Conservation (phyloP, 2,113 vertebrate species). For the Bettongia penicillata region DNA sequence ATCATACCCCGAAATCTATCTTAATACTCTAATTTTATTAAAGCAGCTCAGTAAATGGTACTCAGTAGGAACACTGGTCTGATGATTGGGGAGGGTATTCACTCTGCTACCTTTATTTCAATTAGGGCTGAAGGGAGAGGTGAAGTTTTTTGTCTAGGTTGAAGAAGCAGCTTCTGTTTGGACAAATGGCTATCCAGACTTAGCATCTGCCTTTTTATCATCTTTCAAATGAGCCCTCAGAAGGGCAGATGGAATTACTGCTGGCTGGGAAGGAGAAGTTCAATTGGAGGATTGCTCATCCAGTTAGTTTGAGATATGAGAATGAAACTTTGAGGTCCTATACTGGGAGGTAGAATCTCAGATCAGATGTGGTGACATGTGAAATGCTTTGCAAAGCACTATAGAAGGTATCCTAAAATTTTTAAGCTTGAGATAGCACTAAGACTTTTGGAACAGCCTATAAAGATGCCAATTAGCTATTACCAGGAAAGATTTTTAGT, state of each 20-base stretch:
- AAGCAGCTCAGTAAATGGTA: no score
- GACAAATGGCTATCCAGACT: neutral
- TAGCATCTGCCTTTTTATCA: neutral
- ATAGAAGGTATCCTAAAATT: neutral
- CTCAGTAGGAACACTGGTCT: neutral
- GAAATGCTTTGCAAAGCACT: neutral
- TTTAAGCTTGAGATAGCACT: neutral
- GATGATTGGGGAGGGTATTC: neutral
- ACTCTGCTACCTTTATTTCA: neutral
- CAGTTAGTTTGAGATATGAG: neutral
- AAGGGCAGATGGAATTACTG: neutral
- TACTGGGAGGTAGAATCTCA: neutral
- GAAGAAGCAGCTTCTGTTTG: neutral
- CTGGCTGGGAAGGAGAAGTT: neutral
- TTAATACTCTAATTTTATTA: neutral
- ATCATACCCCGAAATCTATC: no score
- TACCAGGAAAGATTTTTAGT: neutral
- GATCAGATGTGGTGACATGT: neutral
- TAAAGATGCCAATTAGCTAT: neutral
- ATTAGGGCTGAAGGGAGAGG: neutral
- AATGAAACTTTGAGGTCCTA: neutral
- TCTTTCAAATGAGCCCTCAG: slow-evolving; percentile 7
- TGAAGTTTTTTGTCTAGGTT: neutral
- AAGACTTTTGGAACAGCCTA: neutral
- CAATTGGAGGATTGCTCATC: neutral